These are phyloP conservation scores for Gymnoscelis rufifasciata DNA, from an alignment of 2,888 invertebrate species.

Conservation along the genomic window DNA sequence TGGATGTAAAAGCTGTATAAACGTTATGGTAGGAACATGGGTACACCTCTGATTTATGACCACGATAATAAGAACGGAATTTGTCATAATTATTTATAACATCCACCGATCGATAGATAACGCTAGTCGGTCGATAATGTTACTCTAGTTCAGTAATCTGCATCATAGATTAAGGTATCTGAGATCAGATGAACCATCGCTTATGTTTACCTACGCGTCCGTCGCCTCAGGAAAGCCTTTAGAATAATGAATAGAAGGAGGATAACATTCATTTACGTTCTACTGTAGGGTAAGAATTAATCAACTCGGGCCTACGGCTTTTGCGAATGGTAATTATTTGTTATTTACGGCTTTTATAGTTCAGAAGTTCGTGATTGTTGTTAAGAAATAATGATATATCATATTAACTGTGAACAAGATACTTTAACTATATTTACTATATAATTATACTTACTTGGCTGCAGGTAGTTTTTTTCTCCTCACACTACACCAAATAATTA, in stretches of 20 bases:
- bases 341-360: neutral
- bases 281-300: slow-evolving; percentile 13
- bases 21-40: too few relatives aligned
- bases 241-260: slow-evolving; percentile 28
- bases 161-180: slow-evolving; percentile 20
- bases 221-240: slow-evolving; percentile 28
- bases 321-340: neutral
- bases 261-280: slow-evolving; percentile 29
- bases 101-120: slow-evolving; percentile 11
- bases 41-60: neutral
- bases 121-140: slow-evolving; percentile 12
- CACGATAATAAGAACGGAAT: neutral
- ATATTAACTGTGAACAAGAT: too few relatives aligned
- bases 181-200: slow-evolving; percentile 21
- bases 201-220: slow-evolving; percentile 25
- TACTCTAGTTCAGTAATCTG: neutral
- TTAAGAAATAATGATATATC: too few relatives aligned
- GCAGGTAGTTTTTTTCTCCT: too few relatives aligned
- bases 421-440: too few relatives aligned
- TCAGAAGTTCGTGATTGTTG: neutral
- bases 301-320: slow-evolving; percentile 8
- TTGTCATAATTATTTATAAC: slow-evolving; percentile 1
- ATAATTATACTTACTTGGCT: too few relatives aligned
- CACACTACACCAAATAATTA: too few relatives aligned
- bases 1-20: too few relatives aligned